These are phyloP conservation scores for Lepus americanus DNA, from an alignment of 2,113 vertebrate species.

Conservation along the genomic window DNA sequence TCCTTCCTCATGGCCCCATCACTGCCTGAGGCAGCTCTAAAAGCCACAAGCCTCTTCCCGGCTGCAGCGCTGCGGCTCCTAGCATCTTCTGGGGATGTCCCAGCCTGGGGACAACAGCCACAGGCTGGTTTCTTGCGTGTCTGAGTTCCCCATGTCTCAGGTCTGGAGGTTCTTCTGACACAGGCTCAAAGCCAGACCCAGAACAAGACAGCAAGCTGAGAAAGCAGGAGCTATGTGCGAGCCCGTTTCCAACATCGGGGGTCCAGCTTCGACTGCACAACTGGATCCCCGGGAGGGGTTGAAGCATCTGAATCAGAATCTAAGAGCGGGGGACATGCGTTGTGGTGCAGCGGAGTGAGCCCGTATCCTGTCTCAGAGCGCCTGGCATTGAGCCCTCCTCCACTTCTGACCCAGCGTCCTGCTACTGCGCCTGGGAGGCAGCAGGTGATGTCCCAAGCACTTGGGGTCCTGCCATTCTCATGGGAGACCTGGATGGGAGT, in stretches of 20 bases:
- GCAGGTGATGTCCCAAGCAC: too few species aligned
- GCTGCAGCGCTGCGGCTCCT: background rate
- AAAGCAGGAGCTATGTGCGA: accelerated
- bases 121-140: background rate
- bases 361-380: too few species aligned
- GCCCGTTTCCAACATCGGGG: too few species aligned
- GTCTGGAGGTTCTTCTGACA: background rate
- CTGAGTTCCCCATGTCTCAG: background rate
- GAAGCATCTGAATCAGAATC: background rate
- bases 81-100: background rate
- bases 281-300: background rate
- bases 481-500: too few species aligned
- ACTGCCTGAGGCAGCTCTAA: too few species aligned
- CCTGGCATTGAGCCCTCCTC: too few species aligned
- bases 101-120: background rate
- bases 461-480: too few species aligned
- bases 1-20: background rate
- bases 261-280: background rate
- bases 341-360: too few species aligned
- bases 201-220: background rate
- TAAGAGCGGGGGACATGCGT: too few species aligned
- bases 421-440: too few species aligned
- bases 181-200: background rate
- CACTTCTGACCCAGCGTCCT: too few species aligned
- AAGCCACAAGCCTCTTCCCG: background rate